Evolutionary conservation across 2,888 invertebrate species (phyloP), one percentile per base, ranked within the genome.

Genomic region (Acholoe squamosa): DNA sequence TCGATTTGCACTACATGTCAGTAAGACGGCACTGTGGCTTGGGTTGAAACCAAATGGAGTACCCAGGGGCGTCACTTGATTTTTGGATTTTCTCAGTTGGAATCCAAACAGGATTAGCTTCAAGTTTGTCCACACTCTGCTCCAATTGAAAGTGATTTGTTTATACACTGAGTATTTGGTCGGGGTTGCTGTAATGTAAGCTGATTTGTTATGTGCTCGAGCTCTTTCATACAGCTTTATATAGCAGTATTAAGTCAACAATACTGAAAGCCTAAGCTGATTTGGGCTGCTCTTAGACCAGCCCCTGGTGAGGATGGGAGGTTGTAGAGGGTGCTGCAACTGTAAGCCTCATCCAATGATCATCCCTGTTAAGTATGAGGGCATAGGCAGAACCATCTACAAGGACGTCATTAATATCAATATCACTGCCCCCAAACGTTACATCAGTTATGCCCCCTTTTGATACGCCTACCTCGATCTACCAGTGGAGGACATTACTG

Each of bases 261-360:
- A 84, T 84, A 84, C 84, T 84, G 43, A 51, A 51, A 84, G 84
- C 16, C 43, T 84, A 84, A 84, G 84, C 84, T 84, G 84, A 84
- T 84, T 84, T 33, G 43, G 71, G 28, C 71, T 71, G 71, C 71
- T 71, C 28, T 28, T 16, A 61, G 51, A 34, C 84, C 43, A 1
- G 16, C n/a, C 84, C 28, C 34, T 43, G 19, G 19, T 84, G 34
- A 51, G 34, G 34, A 84, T 61, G 19, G 61, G 61, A 14, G 61
- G 3, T 19, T n/a, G n/a, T 61, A 19, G 61, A 61, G 71, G 71
- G 25, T 84, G 84, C n/a, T 84, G 84, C 33, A 84, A 84, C 84
- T 51, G 19, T 84, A 84, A 84, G 25, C 71, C 71, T 71, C 71
- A 71, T 71, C 71, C 71, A 71, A 71, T 71, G 71, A 71, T 71